Evolutionary conservation across 2,797 vertebrate genomes (phyloP).

Genomic region (Brachyrhaphis roseni): DNA sequence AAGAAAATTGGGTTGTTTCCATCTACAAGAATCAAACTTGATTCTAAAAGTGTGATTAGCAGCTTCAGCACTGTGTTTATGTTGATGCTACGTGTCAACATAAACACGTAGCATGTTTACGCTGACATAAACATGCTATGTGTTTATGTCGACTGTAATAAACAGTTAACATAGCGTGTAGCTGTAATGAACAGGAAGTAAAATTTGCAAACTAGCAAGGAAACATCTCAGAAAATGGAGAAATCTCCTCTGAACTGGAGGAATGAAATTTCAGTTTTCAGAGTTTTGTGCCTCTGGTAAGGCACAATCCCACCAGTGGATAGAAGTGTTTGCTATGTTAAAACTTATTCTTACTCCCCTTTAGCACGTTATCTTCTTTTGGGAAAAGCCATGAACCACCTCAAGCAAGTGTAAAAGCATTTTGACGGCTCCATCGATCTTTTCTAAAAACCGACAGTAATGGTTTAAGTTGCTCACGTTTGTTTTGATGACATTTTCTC

Average conservation of each 20-base stretch:
- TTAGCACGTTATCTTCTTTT: no score
- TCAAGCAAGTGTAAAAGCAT: background rate
- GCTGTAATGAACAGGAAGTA: no score
- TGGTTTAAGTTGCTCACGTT: background rate
- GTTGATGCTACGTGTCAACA: background rate
- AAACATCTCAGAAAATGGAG: background rate
- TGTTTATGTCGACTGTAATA: no score
- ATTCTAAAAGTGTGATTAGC: background rate
- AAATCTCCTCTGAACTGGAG: no score
- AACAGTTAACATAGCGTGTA: no score
- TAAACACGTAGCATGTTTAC: no score
- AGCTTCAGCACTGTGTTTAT: no score
- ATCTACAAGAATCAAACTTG: background rate
- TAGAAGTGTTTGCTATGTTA: rapidly evolving
- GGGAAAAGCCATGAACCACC: background rate
- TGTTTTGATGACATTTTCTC: background rate
- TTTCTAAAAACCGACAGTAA: background rate
- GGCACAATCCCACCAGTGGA: no score
- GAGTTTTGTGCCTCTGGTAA: no score
- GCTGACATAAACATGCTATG: no score
- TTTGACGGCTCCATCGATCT: background rate
- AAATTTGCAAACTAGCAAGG: background rate
- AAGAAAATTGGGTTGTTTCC: background rate
- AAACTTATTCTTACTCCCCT: no score
- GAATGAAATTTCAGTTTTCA: no score